Conservation (phyloP, 53 echinoderm and acorn worm species). For the Crossaster papposus region DNA sequence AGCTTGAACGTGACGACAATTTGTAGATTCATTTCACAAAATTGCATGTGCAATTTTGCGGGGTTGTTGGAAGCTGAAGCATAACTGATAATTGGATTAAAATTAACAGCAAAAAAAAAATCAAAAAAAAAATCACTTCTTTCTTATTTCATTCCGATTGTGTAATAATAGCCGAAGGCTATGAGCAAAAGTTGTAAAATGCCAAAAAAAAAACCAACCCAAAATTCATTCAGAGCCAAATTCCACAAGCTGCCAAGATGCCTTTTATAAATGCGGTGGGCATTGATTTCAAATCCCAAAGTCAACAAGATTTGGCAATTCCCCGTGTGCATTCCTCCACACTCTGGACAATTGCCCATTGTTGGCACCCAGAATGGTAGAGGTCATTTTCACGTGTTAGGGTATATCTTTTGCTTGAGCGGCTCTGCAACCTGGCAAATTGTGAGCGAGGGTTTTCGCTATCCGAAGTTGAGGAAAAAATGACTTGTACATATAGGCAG, state of each 20-base stretch:
- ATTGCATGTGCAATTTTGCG: too few relatives aligned
- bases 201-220: too few relatives aligned
- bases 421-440: neutral
- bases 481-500: neutral
- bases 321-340: conserved; percentile 3
- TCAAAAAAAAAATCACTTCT: too few relatives aligned
- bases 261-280: neutral
- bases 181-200: neutral
- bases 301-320: conserved; percentile 55
- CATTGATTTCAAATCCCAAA: conserved; percentile 49
- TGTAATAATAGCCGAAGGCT: too few relatives aligned
- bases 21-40: too few relatives aligned
- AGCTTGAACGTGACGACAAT: neutral
- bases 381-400: conserved; percentile 43
- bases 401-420: conserved; percentile 25
- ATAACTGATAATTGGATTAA: too few relatives aligned
- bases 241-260: conserved; percentile 9
- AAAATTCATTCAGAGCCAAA: neutral
- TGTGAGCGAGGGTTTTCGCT: neutral
- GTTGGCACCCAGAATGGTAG: conserved; percentile 19
- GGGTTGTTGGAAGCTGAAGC: too few relatives aligned
- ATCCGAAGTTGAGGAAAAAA: neutral
- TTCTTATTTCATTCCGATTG: too few relatives aligned
- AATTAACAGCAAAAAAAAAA: too few relatives aligned
- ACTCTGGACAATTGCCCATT: conserved; percentile 32